Evolutionary conservation across 1,140 invertebrate genomes (phyloP).

Genomic region (Drosophila malerkotliana): DNA sequence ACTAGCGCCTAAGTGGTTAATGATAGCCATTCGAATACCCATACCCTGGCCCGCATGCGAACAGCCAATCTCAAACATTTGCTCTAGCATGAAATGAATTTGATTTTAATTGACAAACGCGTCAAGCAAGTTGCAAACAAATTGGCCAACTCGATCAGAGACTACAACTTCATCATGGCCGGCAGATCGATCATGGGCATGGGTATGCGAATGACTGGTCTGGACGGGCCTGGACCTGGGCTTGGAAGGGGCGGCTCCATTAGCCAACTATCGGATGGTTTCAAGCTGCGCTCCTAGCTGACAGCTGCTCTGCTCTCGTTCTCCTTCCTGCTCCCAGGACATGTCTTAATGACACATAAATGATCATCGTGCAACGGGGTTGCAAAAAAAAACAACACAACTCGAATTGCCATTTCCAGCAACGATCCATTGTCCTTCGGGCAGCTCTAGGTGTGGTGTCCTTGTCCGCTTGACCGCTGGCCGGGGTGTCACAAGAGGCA

Average conservation of each 20-base stretch:
- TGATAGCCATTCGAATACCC: constrained; percentile 48
- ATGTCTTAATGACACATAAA: constrained; percentile 74
- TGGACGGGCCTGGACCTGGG: background rate
- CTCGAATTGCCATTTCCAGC: constrained; percentile 36
- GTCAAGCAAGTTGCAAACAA: constrained; percentile 72
- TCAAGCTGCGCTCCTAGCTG: constrained; percentile 48
- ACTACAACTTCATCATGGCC: constrained; percentile 73
- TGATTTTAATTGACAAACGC: constrained; percentile 81
- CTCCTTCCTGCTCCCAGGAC: constrained; percentile 27
- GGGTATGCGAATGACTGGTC: background rate
- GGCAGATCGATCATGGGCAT: constrained; percentile 31
- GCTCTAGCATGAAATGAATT: constrained; percentile 67
- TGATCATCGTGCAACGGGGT: constrained; percentile 62
- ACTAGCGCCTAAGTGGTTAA: constrained; percentile 78
- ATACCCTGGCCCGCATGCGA: constrained; percentile 7
- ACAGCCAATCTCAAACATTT: constrained; percentile 34
- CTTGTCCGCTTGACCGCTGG: constrained; percentile 61
- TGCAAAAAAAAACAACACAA: constrained; percentile 5
- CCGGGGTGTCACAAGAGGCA: constrained; percentile 64
- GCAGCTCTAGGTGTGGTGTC: constrained; percentile 19
- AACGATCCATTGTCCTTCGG: constrained; percentile 18
- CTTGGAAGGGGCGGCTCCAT: constrained; percentile 68
- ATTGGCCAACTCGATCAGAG: constrained; percentile 59
- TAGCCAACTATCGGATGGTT: constrained; percentile 43
- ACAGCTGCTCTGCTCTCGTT: constrained; percentile 27